Evolutionary conservation across 2,888 invertebrate genomes (phyloP).

Genomic region (Pterobdella sp.): DNA sequence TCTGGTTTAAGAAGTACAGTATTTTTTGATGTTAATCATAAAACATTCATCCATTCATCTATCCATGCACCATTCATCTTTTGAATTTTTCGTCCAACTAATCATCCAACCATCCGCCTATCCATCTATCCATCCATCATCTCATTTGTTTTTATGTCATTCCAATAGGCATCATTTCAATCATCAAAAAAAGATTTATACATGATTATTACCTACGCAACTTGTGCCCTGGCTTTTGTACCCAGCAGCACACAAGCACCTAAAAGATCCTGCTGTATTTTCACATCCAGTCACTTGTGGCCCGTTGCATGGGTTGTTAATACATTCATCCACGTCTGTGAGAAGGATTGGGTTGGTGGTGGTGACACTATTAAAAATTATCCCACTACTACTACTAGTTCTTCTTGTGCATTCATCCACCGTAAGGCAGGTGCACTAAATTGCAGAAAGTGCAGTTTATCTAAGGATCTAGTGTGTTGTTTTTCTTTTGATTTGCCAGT

Average conservation of each 20-base stretch:
- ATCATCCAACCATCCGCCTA: not conserved
- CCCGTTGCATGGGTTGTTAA: not conserved
- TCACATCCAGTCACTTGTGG: slow-evolving; percentile 44
- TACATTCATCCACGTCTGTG: too few species aligned
- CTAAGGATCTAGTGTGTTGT: too few species aligned
- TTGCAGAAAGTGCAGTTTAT: too few species aligned
- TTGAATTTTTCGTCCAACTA: not conserved
- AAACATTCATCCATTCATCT: not conserved
- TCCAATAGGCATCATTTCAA: slow-evolving; percentile 40
- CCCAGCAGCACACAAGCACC: too few species aligned
- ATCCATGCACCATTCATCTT: not conserved
- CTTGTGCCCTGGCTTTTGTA: too few species aligned
- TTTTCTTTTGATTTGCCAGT: too few species aligned
- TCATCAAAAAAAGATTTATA: slow-evolving; percentile 43
- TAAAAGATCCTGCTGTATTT: slow-evolving; percentile 49
- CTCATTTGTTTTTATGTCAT: not conserved
- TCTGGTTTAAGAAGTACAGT: not conserved
- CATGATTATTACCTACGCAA: too few species aligned
- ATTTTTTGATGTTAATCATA: not conserved
- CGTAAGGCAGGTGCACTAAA: too few species aligned
- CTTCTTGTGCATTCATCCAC: not conserved
- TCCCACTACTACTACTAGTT: too few species aligned
- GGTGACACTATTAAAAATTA: too few species aligned
- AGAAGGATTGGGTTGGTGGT: too few species aligned
- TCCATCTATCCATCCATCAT: not conserved